Evolutionary conservation across 2,797 vertebrate genomes (phyloP).

Genomic region (Ctenopoma multispine): DNA sequence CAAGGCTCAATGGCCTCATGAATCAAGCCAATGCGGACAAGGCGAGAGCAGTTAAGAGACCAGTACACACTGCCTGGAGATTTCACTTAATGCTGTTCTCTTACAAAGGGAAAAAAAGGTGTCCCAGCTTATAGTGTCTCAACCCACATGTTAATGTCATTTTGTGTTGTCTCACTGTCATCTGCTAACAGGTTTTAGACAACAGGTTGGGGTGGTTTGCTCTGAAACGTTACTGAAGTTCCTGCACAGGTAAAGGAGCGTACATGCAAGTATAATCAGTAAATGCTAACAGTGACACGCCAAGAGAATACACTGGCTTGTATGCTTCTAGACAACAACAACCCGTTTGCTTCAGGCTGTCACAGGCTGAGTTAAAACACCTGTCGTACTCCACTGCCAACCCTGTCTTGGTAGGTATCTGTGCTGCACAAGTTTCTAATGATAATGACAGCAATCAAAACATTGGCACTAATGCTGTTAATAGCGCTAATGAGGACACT

Average conservation of each 20-base stretch:
- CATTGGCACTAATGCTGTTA: constrained; percentile 75
- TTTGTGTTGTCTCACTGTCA: constrained; percentile 10
- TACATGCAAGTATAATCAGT: neutral
- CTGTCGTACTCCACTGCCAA: constrained; percentile 60
- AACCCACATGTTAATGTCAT: constrained; percentile 34
- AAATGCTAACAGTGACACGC: constrained; percentile 7
- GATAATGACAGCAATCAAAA: constrained; percentile 78
- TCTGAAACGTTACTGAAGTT: constrained; percentile 2
- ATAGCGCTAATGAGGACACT: constrained; percentile 77
- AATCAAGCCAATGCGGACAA: constrained; percentile 74
- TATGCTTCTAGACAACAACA: constrained; percentile 36
- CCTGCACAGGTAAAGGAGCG: neutral
- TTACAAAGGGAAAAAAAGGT: neutral
- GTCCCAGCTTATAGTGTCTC: constrained; percentile 16
- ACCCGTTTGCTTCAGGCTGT: constrained; percentile 49
- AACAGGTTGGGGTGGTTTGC: neutral
- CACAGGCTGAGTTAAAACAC: constrained; percentile 64
- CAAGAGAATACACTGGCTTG: neutral
- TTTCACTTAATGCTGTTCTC: constrained; percentile 64
- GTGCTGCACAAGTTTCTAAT: constrained; percentile 68
- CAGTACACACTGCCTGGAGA: constrained; percentile 59
- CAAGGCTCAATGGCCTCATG: constrained; percentile 75
- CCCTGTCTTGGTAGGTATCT: constrained; percentile 59
- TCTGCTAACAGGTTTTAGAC: constrained; percentile 6
- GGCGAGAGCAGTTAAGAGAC: constrained; percentile 67